Evolutionary conservation across 2,797 vertebrate genomes (phyloP), one percentile per base, ranked within the genome.

Genomic region (Chloroceryle amazona): DNA sequence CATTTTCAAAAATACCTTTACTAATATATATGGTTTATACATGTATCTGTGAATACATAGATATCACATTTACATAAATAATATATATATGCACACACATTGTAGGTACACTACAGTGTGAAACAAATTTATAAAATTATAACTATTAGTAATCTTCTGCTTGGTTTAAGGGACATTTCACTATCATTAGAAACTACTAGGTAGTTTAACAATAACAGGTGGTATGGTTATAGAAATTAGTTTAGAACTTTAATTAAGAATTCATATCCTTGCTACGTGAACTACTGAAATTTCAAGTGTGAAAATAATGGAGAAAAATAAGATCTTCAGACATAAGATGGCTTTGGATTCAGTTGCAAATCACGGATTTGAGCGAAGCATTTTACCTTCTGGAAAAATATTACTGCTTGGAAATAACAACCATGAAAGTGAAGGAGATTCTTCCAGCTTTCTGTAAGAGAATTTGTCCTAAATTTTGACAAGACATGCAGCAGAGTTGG

Each of bases 331-430:
- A 39, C 33, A 42, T 22, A 60, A 42, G 39, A 35, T 42, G 76
- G 41, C 80, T 91, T 90, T 47, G 35, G 46, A 89, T 82, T 86
- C 57, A 46, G 39, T 25, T 57, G 28, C n/a, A 89, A 83, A 85
- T 70, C 60, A 82, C 23, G 82, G 51, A 76, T 58, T 81, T 85
- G 67, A 94, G 73, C 22, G 87, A 93, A 88, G n/a, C 25, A 54
- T 88, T 84, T 91, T 90, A 21, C 54, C 65, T 94, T 74, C 80
- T 90, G 84, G 84, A 63, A 95, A 95, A 88, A 90, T 81, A 94
- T 68, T 84, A 25, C 78, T 68, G 58, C 46, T 93, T 46, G 46
- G 86, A 86, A 91, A 88, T 92, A 94, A 79, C 28, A 86, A 54
- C 42, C 8, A 65, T 61, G 47, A 87, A 60, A 41, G n/a, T 73